These are phyloP conservation scores for Antechinus flavipes DNA, from an alignment of 2,113 vertebrate genomes.

Conservation along the genomic window DNA sequence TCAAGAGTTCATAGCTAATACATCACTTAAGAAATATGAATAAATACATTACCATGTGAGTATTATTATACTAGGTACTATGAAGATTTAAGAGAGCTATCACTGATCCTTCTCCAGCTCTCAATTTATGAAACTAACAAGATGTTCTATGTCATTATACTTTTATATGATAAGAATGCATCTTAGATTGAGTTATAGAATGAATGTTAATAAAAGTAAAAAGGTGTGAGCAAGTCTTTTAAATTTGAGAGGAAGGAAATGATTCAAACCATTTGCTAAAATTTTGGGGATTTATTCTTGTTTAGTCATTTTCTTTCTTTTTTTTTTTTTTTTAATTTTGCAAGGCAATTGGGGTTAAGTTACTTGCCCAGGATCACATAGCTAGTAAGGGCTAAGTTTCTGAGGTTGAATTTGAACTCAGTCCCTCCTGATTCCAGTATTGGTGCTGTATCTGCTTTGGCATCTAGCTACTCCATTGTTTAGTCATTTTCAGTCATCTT, in stretches of 20 bases:
- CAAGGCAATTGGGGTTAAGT: too few species aligned
- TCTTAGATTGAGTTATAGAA: not conserved
- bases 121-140: not conserved
- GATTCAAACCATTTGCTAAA: not conserved
- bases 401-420: too few species aligned
- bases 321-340: too few species aligned
- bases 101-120: not conserved
- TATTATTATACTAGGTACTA: not conserved
- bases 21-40: not conserved
- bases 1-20: not conserved
- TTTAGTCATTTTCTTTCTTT: not conserved
- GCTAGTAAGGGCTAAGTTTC: too few species aligned
- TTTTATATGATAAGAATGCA: not conserved
- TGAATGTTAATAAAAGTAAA: not conserved
- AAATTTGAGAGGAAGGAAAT: not conserved
- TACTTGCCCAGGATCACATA: too few species aligned
- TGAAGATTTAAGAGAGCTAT: not conserved
- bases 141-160: not conserved
- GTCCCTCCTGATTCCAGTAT: too few species aligned
- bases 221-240: not conserved
- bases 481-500: not conserved
- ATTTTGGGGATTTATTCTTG: not conserved
- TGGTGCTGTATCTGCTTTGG: too few species aligned
- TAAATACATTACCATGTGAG: not conserved
- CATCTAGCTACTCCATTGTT: not conserved